Percentiles rank a stretch among this genome's conserved stretches.
These are phyloP conservation scores for Grantiella picta DNA, from an alignment of 2,113 vertebrate species.

Conservation along the genomic window DNA sequence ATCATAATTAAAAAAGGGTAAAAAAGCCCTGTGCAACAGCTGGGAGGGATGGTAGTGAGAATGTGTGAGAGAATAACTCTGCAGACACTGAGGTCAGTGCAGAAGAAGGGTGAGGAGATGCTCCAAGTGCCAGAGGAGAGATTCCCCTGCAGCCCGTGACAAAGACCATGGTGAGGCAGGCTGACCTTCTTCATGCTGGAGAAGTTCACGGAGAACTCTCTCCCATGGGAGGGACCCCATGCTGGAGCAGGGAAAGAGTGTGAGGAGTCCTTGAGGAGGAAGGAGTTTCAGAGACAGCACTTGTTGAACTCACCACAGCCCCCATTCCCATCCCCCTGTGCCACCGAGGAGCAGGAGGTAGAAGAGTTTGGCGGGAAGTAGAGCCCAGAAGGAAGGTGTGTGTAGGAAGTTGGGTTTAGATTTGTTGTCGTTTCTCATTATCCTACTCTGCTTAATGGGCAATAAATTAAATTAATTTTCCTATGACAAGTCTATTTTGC, in stretches of 20 bases:
- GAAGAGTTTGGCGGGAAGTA: not conserved
- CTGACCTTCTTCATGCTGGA: not conserved
- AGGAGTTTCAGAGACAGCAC: not conserved
- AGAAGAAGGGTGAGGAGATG: not conserved
- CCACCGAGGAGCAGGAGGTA: rapidly evolving
- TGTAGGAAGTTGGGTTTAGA: not conserved
- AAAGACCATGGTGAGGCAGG: not conserved
- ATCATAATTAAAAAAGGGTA: not conserved
- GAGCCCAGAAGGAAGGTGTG: not conserved
- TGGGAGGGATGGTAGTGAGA: not conserved
- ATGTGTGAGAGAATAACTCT: not conserved
- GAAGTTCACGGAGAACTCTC: not conserved
- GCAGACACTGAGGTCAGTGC: not conserved
- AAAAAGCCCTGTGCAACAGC: not conserved
- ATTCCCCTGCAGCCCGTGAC: rapidly evolving
- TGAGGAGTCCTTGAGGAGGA: not conserved
- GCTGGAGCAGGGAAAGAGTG: not conserved
- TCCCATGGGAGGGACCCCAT: not conserved
- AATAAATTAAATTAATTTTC: not conserved
- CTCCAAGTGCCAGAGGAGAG: rapidly evolving
- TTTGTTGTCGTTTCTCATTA: not conserved
- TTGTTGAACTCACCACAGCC: not conserved
- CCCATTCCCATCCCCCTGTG: not conserved
- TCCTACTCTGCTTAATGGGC: not conserved
- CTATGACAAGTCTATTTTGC: not conserved